Conservation (phyloP, 2,113 vertebrate species). For the Alaudala cheleensis region DNA sequence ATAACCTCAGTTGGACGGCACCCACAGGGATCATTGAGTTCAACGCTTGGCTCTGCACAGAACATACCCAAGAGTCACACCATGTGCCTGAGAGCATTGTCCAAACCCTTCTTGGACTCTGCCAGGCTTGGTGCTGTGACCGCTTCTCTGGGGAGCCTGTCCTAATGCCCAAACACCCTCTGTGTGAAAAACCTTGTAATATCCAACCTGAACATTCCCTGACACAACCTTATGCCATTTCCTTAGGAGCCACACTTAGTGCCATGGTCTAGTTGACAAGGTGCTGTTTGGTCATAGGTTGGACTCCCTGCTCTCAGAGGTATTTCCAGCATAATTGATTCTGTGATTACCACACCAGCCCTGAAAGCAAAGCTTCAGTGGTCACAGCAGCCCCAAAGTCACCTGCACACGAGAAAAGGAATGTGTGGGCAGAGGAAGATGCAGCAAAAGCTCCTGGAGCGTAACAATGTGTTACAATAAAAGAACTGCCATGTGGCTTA, state of each 20-base stretch:
- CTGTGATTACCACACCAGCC: background rate
- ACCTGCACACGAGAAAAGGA: rapidly evolving
- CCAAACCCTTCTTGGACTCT: background rate
- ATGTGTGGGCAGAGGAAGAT: background rate
- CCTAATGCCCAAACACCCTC: background rate
- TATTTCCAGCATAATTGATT: background rate
- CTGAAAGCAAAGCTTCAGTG: background rate
- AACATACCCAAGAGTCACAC: background rate
- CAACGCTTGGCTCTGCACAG: background rate
- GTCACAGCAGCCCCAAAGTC: background rate
- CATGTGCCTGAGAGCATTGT: background rate
- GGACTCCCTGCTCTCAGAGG: background rate
- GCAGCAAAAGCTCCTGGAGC: background rate
- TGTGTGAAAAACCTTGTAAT: rapidly evolving
- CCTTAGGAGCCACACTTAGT: background rate
- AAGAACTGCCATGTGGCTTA: rapidly evolving
- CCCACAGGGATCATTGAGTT: background rate
- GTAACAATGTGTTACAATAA: rapidly evolving
- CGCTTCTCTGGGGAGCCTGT: background rate
- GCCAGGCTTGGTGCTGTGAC: background rate
- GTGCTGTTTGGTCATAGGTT: too few species aligned
- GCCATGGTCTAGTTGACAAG: background rate
- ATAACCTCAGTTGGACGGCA: background rate
- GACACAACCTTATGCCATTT: background rate
- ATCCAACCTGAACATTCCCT: too few species aligned